phyloP scores from a whole-genome alignment of 2,113 vertebrate species.

The Benitochromis conjunctus region DNA sequence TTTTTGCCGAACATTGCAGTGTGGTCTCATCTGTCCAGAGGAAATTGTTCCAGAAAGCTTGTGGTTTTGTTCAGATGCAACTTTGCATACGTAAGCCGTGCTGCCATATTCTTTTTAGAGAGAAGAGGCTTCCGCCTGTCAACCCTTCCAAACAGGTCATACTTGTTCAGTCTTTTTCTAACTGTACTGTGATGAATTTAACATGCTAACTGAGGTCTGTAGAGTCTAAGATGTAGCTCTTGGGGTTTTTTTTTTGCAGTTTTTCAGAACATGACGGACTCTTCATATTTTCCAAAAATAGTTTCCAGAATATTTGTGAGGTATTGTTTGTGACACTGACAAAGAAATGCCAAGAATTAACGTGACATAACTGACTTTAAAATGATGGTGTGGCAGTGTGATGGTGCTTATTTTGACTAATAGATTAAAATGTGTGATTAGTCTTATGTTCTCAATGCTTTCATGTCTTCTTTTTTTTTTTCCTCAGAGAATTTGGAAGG shows the following conservation, averaged over 20 bases:
- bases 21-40: background rate
- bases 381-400: background rate
- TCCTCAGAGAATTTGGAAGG: constrained; percentile 74
- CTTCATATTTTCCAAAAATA: background rate
- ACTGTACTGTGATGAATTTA: background rate
- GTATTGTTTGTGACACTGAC: background rate
- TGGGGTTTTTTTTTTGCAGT: background rate
- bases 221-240: background rate
- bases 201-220: background rate
- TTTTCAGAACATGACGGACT: fast-evolving
- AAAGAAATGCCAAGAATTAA: constrained; percentile 24
- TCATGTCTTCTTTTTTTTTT: background rate
- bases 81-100: background rate
- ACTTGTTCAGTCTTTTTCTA: background rate
- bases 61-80: background rate
- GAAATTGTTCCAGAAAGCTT: background rate
- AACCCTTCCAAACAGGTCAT: background rate
- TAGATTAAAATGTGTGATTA: background rate
- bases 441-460: background rate
- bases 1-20: background rate
- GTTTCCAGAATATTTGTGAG: background rate
- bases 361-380: background rate
- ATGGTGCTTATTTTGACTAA: background rate
- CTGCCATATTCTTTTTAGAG: background rate
- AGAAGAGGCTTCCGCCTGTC: background rate